Evolutionary conservation across 2,797 vertebrate species (phyloP).

Genomic region (Nothura maculosa): DNA sequence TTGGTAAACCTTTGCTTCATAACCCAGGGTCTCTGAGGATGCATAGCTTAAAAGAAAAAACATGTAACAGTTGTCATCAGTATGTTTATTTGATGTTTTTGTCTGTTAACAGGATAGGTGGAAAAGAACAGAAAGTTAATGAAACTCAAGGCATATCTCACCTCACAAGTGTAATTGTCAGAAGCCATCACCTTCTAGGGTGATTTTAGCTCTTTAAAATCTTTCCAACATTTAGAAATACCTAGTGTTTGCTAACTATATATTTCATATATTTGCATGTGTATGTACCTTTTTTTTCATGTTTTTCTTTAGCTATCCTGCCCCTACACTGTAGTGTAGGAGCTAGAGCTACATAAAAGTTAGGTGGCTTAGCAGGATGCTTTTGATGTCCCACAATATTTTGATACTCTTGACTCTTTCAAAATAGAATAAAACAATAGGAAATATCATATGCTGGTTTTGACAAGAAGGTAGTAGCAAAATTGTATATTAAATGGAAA

Average conservation of each 20-base stretch:
- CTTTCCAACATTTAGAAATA: neutral
- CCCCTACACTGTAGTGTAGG: too few relatives aligned
- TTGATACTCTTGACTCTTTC: neutral
- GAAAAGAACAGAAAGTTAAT: neutral
- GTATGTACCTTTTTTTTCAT: neutral
- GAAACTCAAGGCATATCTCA: neutral
- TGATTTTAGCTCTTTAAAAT: neutral
- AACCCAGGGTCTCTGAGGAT: neutral
- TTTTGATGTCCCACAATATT: neutral
- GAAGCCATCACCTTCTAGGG: neutral
- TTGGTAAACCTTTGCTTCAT: neutral
- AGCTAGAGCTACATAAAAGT: neutral
- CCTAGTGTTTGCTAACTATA: neutral
- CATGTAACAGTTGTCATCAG: neutral
- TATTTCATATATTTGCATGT: neutral
- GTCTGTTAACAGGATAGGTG: neutral
- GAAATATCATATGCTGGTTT: neutral
- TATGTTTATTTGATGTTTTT: neutral
- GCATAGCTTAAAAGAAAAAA: fast-evolving
- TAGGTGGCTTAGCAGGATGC: neutral
- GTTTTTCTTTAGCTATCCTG: neutral
- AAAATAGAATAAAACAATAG: neutral
- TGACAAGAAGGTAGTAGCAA: neutral
- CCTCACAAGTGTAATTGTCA: neutral
- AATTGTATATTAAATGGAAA: neutral